Base-by-base conservation (phyloP, 2,113 vertebrate species). In the Tachysurus fulvidraco region DNA sequence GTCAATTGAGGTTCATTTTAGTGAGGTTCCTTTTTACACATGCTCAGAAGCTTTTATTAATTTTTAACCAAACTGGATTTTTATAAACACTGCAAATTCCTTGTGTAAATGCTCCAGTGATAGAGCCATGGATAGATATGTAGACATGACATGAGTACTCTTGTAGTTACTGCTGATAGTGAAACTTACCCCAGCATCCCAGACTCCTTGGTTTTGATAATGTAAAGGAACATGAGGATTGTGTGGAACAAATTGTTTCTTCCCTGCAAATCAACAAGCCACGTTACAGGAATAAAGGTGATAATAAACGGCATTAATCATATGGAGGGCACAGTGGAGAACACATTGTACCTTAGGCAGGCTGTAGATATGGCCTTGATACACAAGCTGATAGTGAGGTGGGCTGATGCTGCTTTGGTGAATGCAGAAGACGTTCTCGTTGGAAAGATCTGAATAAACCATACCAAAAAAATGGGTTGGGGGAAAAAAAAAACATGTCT, bases 231-330 rank as follows among this genome's bases (percentile, higher is more conserved):
- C 98, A 99, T 99, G 11, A 99, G 95, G 91, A 98, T 91, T 0
- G 97, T 98, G 90, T 99, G 98, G 92, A 99, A 99, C 94, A 99
- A 95, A 91, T 99, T 99, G 93, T 99, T 99, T 92, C 98, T 95
- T 87, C 97, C 98, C 98, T 99, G 92, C 82, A 90, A 91, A 5
- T 4, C 50, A 67, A 19, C 60, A 83, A 19, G 73, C 36, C 11
- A 88, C 19, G 23, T 85, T 19, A 83, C 13, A 85, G 11, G 17
- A 80, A 74, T n/a, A 4, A 44, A 82, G 59, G 36, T 44, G 74
- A 64, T 44, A 44, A 36, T 44, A 17, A 23, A 52, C 6, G 50
- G 69, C 54, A 81, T 64, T 36, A 76, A 7, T 41, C 64, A 17
- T 23, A 25, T 12, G 13, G 36, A 41, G 8, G 19, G 11, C 13